Base-by-base conservation (phyloP, 1,140 invertebrate genomes). In the Meloidogyne hapla region DNA sequence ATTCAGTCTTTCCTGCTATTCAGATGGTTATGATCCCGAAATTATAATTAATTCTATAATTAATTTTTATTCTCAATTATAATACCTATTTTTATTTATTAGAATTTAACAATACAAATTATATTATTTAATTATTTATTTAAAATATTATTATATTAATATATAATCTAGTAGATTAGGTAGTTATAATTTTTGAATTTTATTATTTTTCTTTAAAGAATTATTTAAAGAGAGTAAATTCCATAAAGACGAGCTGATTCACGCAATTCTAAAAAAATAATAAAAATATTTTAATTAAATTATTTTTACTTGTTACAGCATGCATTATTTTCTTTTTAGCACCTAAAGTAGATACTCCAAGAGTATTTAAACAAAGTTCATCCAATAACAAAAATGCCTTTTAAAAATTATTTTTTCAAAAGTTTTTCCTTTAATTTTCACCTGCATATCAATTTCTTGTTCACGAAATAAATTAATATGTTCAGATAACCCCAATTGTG, bases 381-480 rank as follows among this genome's bases (percentile, higher is more conserved):
- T 86, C 84, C n/a, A 87, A 73, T 28, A 86, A 71, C 5, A 86
- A 77, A 66, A 86, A 85, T 48, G 84, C 84, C 48, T 56, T 56
- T 48, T 18, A 48, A 18, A 48, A 18, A 42, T 45, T 45, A 1
- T 10, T 42, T 42, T 42, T 42, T 33, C 28, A n/a, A n/a, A n/a
- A n/a, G n/a, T n/a, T n/a, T n/a, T n/a, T n/a, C n/a, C n/a, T 33
- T 33, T 33, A 33, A 33, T 33, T 33, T 33, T 33, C 33, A 56
- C 48, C 48, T 84, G 81, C 85, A 86, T 86, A 77, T 86, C 84
- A 71, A 85, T 85, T 74, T 85, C 84, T 69, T 86, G 84, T 48
- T 86, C 84, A 45, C 84, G 70, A 42, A 86, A 83, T 45, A 80
- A 81, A 18, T 75, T 69, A 66, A 87, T 61, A 73, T 86, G 85